Percentiles rank a stretch among this genome's conserved stretches.
Evolutionary conservation across 2,797 vertebrate genomes (phyloP).

Genomic region (Myioborus melanocephalus): DNA sequence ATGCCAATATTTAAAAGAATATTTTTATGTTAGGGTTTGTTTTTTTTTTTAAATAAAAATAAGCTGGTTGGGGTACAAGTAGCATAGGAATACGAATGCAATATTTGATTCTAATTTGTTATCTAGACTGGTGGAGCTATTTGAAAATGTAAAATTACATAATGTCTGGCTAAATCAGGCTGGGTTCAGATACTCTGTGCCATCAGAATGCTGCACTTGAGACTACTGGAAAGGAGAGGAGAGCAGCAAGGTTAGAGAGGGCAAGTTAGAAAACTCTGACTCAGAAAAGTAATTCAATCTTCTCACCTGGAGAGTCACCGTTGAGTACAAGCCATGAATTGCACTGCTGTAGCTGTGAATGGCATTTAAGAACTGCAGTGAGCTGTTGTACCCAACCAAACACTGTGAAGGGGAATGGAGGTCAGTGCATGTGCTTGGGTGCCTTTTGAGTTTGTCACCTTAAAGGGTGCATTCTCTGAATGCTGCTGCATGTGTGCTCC

Average conservation of each 20-base stretch:
- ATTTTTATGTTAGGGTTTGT: not conserved
- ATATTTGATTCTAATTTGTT: not conserved
- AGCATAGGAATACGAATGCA: not conserved
- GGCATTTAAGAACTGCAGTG: not conserved
- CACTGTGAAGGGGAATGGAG: conserved; percentile 35
- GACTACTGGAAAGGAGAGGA: not conserved
- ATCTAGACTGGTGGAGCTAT: not conserved
- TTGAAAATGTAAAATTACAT: not conserved
- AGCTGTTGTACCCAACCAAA: not conserved
- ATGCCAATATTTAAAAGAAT: not conserved
- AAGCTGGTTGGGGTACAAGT: not conserved
- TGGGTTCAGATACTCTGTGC: not conserved
- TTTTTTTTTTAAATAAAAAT: not conserved
- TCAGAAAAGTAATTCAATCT: not conserved
- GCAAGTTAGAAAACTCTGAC: conserved; percentile 1
- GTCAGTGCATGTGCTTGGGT: not conserved
- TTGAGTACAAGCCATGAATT: conserved; percentile 8
- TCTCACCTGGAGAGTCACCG: not conserved
- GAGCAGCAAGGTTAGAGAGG: not conserved
- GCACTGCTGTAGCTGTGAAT: not conserved
- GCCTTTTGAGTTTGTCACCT: conserved; percentile 15
- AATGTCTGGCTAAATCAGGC: not conserved
- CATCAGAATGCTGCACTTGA: not conserved
- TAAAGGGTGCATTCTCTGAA: not conserved
- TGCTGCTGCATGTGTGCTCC: not conserved